Conservation (phyloP, 2,888 invertebrate species). For the Apamea epomidion region DNA sequence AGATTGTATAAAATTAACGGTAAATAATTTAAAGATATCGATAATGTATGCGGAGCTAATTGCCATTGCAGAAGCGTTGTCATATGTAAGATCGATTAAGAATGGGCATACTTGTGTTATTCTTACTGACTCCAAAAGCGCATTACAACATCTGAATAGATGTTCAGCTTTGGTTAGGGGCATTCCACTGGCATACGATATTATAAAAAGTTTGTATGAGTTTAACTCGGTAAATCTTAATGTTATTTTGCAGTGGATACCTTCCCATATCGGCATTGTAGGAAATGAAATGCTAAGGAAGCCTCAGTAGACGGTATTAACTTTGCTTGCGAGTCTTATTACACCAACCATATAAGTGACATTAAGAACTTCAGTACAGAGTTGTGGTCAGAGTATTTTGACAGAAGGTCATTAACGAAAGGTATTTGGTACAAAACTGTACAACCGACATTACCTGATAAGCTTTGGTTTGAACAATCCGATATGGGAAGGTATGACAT, state of each 20-base stretch:
- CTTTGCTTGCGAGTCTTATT: neutral
- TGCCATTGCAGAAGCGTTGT: no score
- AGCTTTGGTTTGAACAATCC: neutral
- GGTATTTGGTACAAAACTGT: conserved; percentile 3
- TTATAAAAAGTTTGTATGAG: neutral
- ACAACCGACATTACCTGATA: neutral
- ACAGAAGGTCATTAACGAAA: conserved; percentile 3
- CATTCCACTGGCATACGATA: neutral
- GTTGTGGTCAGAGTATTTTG: neutral
- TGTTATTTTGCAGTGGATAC: conserved; percentile 5
- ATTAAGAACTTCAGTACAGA: neutral
- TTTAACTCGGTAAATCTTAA: neutral
- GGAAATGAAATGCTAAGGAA: neutral
- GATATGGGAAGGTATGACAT: neutral
- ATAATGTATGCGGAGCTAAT: no score
- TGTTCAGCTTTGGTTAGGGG: no score
- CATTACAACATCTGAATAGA: no score
- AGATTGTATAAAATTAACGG: no score
- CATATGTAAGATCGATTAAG: no score
- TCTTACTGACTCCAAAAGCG: no score
- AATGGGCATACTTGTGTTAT: no score
- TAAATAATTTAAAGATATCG: no score
- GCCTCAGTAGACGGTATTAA: neutral
- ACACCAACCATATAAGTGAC: neutral
- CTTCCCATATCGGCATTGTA: neutral